Percentiles rank a stretch among this genome's conserved stretches.
Evolutionary conservation across 2,113 vertebrate genomes (phyloP).

Genomic region (Catagonus wagneri): DNA sequence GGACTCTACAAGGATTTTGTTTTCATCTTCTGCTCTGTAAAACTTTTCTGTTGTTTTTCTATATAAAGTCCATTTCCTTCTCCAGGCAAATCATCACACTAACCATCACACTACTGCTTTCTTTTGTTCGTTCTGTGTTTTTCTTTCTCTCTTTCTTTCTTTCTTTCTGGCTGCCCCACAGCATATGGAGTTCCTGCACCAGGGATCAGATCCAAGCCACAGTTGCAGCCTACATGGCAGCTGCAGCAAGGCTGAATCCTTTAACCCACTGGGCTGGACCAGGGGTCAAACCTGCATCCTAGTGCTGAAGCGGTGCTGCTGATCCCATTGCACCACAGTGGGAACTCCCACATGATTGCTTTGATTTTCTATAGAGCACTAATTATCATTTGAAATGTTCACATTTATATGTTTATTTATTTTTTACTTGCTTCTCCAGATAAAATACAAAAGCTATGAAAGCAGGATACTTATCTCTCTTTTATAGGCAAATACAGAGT

Average conservation of each 20-base stretch:
- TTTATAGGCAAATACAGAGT: background rate
- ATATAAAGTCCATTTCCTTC: background rate
- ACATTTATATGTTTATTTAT: background rate
- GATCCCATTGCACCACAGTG: too few relatives aligned
- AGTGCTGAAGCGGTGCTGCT: too few relatives aligned
- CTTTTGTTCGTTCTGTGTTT: too few relatives aligned
- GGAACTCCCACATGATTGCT: background rate
- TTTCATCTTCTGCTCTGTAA: background rate
- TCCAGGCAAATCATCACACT: background rate
- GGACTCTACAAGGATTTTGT: background rate
- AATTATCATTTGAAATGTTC: conserved; percentile 1
- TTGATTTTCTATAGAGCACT: background rate
- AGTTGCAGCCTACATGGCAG: too few relatives aligned
- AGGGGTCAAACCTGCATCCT: too few relatives aligned
- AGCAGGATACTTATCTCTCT: background rate
- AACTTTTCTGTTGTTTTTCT: background rate
- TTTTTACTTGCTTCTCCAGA: background rate
- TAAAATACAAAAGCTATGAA: background rate
- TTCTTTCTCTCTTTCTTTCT: too few relatives aligned
- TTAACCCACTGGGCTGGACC: too few relatives aligned
- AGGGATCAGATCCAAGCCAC: too few relatives aligned
- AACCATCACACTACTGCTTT: too few relatives aligned
- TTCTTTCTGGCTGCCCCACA: too few relatives aligned
- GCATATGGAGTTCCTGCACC: too few relatives aligned
- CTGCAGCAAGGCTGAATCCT: too few relatives aligned